Evolutionary conservation across 2,888 invertebrate species (phyloP), one percentile per base, ranked within the genome.

Genomic region (Synergus japonicus): DNA sequence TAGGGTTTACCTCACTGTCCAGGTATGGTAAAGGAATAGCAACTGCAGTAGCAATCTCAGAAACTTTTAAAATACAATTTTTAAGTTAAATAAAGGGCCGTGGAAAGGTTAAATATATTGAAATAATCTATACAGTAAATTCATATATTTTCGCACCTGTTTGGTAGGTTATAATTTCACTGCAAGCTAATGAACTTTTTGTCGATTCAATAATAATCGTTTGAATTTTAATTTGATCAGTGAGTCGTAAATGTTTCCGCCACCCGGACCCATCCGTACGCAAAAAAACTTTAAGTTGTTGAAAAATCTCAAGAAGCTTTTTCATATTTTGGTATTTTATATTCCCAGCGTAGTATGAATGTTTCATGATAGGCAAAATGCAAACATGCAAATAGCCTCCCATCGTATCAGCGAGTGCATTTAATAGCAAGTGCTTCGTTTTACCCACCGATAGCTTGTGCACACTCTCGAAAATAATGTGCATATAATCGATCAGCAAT

Each of bases 371-470:
- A 0, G 96, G 95, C 13, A 95, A 87, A 12, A 94, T 92, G 89
- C 94, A 94, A 67, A 93, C 92, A 86, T 94, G 94, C 41, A 96
- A 90, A 86, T 95, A 95, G 15, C 95, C 95, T 60, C 95, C 95
- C 85, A 94, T 85, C 65, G 91, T 92, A 84, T 94, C 94, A 8
- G 93, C 93, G 0, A 94, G 89, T 1, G 94, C 89, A 84, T 87
- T 89, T 73, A 90, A 58, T 87, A 91, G 86, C 54, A 91, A 84
- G 79, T 88, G 89, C 81, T 88, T 90, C 60, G 89, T 89, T 82
- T 89, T 89, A 13, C 90, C 90, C 37, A 86, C 83, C 43, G 91
- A 86, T 76, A 88, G 83, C 66, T 88, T 87, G 18, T 86, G 81
- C 13, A 91, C 88, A 82, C 86, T 84, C 78, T 90, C 88, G 58